Percentiles rank a stretch among this genome's conserved stretches.
phyloP scores from a whole-genome alignment of 2,797 vertebrate species.

The Naso thynnoides region DNA sequence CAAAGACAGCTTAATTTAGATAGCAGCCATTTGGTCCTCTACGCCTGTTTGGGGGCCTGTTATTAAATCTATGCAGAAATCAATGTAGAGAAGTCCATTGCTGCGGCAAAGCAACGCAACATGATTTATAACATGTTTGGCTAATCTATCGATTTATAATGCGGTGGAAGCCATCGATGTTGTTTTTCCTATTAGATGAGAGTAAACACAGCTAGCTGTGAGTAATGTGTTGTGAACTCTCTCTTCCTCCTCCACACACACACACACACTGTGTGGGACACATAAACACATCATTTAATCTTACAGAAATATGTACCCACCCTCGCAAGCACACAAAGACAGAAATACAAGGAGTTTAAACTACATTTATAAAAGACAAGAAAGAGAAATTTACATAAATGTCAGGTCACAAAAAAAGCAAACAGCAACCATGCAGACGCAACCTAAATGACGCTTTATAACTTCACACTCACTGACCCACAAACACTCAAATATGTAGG shows the following conservation, averaged over 20 bases:
- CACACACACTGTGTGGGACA: not conserved
- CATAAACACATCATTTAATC: not conserved
- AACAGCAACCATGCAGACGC: too few species aligned
- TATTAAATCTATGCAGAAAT: conserved; percentile 82
- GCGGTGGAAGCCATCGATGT: conserved; percentile 70
- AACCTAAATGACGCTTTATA: not conserved
- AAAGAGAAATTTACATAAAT: not conserved
- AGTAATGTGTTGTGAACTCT: conserved; percentile 69
- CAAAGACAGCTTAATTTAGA: conserved; percentile 71
- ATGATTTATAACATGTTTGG: conserved; percentile 72
- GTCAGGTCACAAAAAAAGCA: too few species aligned
- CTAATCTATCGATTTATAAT: conserved; percentile 77
- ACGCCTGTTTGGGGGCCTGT: conserved; percentile 67
- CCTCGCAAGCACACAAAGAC: not conserved
- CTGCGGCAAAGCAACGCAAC: conserved; percentile 46
- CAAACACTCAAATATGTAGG: not conserved
- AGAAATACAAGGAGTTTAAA: not conserved
- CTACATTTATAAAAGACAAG: not conserved
- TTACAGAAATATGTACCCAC: not conserved
- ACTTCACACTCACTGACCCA: not conserved
- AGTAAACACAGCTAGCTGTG: conserved; percentile 68
- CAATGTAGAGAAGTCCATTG: conserved; percentile 74
- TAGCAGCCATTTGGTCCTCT: conserved; percentile 68
- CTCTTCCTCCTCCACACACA: conserved; percentile 6
- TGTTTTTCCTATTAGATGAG: conserved; percentile 73